Percentiles rank a stretch among this genome's conserved stretches.
Conservation (phyloP, 2,113 vertebrate genomes). For the Plotosus lineatus region DNA sequence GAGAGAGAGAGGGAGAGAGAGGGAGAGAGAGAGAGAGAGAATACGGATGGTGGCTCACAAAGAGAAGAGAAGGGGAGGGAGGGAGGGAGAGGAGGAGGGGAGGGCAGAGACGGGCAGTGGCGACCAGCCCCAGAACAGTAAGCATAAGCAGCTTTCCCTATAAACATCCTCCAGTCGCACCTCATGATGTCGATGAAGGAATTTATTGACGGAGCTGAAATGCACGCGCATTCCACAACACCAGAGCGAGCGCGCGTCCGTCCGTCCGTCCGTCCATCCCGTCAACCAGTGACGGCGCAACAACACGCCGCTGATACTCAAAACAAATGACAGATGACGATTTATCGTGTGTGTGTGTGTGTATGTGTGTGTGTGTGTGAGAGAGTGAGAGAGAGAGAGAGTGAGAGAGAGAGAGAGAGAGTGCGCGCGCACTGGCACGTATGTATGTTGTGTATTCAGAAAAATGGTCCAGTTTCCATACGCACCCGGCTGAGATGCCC, state of each 20-base stretch:
- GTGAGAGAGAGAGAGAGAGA: too few species aligned
- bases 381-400: too few species aligned
- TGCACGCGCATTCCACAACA: conserved; percentile 57
- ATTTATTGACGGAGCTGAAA: conserved; percentile 6
- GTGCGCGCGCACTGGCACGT: too few species aligned
- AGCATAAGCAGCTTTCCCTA: conserved; percentile 36
- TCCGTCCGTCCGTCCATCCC: background rate
- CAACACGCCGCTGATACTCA: conserved; percentile 49
- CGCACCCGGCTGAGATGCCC: conserved; percentile 69
- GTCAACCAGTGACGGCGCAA: conserved; percentile 40
- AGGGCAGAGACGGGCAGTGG: background rate
- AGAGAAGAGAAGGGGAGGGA: conserved; percentile 14
- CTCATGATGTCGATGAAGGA: conserved; percentile 17
- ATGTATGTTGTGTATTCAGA: too few species aligned
- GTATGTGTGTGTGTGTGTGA: conserved; percentile 18
- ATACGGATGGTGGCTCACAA: conserved; percentile 21
- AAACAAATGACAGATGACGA: background rate
- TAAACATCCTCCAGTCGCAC: conserved; percentile 28
- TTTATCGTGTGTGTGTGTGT: background rate
- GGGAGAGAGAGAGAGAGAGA: conserved; percentile 38
- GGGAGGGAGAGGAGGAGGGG: background rate
- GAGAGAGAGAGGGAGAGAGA: too few species aligned
- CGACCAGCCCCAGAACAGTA: conserved; percentile 37
- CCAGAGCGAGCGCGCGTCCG: conserved; percentile 8
- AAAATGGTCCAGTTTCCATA: conserved; percentile 47